Base-by-base conservation (phyloP, 2,113 vertebrate species). In the Clinocottus analis region DNA sequence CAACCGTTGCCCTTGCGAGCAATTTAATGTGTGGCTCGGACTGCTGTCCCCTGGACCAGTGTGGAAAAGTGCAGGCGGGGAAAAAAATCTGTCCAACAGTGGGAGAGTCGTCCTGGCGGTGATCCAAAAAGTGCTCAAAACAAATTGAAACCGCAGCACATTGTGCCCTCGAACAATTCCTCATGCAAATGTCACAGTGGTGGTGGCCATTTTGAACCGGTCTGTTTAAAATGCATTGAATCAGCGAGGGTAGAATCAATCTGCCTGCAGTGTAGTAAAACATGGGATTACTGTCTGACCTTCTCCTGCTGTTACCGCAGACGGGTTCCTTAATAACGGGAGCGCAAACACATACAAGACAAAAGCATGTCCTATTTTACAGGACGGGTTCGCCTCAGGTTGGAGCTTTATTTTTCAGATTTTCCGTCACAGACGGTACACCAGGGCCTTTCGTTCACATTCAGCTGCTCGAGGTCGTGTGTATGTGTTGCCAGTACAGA, bases 151-250 rank as follows among this genome's bases (percentile, higher is more conserved):
- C 72, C 63, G 85, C 85, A 67, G 84, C 78, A 80, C 79, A 85
- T 86, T 76, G 60, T 79, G 72, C 78, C 85, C 72, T 51, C 21
- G 75, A 90, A 90, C 88, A 90, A 90, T 92, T 83, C 84, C 74
- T 90, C 88, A 91, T 90, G 91, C 90, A 92, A 93, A 92, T 93
- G 89, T 86, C 88, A 92, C 82, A 61, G 75, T 85, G 79, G 80
- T 55, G 82, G 89, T 85, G 86, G 85, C 88, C 88, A 87, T 94
- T 90, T 88, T 89, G 90, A 90, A 88, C 68, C 61, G 43, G 69
- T 81, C 93, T 93, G 88, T 91, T 94, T 94, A 92, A 92, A 92
- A 93, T 93, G 92, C 93, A 94, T 93, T 90, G 90, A 89, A 91
- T 94, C 89, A 87, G 84, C 77, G 53, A 85, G 88, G 87, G 79